Evolutionary conservation across 1,140 invertebrate genomes (phyloP).

Genomic region (Drosophila chauvacae): DNA sequence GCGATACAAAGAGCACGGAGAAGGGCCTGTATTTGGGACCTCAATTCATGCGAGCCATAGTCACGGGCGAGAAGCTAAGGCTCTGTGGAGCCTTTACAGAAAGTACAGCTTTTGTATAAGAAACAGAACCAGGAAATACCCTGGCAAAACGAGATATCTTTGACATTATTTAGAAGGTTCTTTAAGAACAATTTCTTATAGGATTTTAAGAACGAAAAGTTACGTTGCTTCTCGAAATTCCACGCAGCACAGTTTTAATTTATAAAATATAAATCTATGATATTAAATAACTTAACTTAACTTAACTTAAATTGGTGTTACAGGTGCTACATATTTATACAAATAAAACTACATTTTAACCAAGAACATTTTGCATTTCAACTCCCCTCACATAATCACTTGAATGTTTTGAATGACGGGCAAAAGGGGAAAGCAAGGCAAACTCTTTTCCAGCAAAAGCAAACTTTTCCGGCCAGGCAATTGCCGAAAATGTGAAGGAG

Average conservation of each 20-base stretch:
- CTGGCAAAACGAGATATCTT: background rate
- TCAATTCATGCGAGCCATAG: conserved; percentile 80
- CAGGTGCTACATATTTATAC: conserved; percentile 29
- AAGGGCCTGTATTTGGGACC: conserved; percentile 72
- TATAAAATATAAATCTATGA: background rate
- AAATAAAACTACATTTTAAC: conserved; percentile 14
- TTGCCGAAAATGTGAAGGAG: conserved; percentile 36
- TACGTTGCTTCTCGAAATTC: conserved; percentile 12
- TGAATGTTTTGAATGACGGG: conserved; percentile 53
- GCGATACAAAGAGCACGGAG: conserved; percentile 45
- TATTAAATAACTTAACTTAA: background rate
- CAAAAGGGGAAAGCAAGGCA: conserved; percentile 22
- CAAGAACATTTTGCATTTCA: background rate
- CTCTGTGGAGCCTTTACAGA: conserved; percentile 83
- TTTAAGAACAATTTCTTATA: background rate
- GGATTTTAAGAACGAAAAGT: background rate
- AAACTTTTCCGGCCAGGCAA: conserved; percentile 62
- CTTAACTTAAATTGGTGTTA: conserved; percentile 19
- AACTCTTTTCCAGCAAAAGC: conserved; percentile 12
- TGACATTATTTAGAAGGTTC: background rate
- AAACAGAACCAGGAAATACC: background rate
- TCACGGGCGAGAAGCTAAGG: conserved; percentile 73
- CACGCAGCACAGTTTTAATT: background rate
- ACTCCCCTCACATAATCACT: conserved; percentile 39
- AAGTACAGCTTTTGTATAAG: conserved; percentile 76